A percentile compares a stretch with the other conserved stretches of the same genome.
phyloP scores from a whole-genome alignment of 2,888 invertebrate genomes.

The Eilema depressum region DNA sequence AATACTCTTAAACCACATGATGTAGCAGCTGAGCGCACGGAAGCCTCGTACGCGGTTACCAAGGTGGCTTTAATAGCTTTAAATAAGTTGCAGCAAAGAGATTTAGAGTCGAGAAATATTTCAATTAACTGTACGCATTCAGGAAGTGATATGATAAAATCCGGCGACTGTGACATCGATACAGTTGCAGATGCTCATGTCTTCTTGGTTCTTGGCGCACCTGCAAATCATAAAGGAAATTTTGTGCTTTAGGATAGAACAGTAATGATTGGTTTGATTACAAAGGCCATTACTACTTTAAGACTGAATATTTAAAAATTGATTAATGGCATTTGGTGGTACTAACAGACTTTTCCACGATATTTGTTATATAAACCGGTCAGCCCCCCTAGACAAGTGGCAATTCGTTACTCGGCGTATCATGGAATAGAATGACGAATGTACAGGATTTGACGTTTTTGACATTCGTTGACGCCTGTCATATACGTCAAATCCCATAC shows the following conservation, averaged over 20 bases:
- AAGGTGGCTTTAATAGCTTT: conserved; percentile 91
- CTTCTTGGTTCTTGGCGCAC: conserved; percentile 84
- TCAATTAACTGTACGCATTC: conserved; percentile 89
- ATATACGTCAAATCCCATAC: too few relatives aligned
- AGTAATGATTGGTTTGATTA: conserved; percentile 86
- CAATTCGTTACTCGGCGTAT: too few relatives aligned
- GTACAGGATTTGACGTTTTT: too few relatives aligned
- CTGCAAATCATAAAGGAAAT: conserved; percentile 85
- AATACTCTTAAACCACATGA: conserved; percentile 63
- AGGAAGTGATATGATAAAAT: conserved; percentile 93
- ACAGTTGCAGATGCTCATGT: conserved; percentile 86
- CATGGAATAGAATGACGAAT: too few relatives aligned
- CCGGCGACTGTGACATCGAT: conserved; percentile 86
- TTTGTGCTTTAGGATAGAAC: conserved; percentile 88
- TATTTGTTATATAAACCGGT: too few relatives aligned
- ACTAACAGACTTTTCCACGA: too few relatives aligned
- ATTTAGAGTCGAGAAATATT: conserved; percentile 87
- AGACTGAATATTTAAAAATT: conserved; percentile 47
- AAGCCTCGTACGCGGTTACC: conserved; percentile 88
- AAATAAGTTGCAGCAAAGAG: conserved; percentile 88
- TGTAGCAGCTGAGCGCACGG: conserved; percentile 82
- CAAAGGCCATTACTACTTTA: conserved; percentile 69
- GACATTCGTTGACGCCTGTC: too few relatives aligned
- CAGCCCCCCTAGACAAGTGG: too few relatives aligned
- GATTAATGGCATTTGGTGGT: too few relatives aligned